These are phyloP conservation scores for Nephrotoma guestfalica DNA, from an alignment of 2,888 invertebrate species.

Conservation along the genomic window DNA sequence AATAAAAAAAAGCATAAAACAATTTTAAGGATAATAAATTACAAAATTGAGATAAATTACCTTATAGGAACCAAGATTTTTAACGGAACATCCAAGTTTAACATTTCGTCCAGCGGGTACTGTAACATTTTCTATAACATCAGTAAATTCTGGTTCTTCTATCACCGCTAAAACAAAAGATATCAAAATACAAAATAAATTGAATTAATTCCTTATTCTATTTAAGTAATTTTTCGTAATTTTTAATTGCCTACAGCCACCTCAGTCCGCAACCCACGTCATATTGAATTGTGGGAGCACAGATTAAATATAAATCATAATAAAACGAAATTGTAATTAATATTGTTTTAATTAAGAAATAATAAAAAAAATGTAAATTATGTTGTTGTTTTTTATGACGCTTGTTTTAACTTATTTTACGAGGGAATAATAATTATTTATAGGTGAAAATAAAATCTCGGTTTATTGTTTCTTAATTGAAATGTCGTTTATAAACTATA, in stretches of 20 bases:
- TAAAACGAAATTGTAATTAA: neutral
- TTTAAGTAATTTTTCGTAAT: neutral
- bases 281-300: neutral
- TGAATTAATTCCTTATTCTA: neutral
- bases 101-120: slow-evolving; percentile 71
- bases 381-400: neutral
- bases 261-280: neutral
- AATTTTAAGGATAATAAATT: neutral
- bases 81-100: slow-evolving; percentile 78
- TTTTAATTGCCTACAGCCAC: neutral
- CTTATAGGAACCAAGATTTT: slow-evolving; percentile 82
- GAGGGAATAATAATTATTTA: neutral
- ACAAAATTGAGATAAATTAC: slow-evolving; percentile 32
- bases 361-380: neutral
- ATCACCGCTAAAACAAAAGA: slow-evolving; percentile 45
- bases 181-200: slow-evolving; percentile 4
- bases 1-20: neutral
- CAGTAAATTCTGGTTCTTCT: slow-evolving; percentile 81
- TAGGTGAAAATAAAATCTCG: neutral
- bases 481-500: neutral
- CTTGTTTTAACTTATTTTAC: neutral
- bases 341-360: neutral
- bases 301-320: neutral
- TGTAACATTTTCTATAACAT: slow-evolving; percentile 81
- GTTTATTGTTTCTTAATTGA: neutral